Percentiles rank a stretch among this genome's conserved stretches.
These are phyloP conservation scores for Poecilia latipinna DNA, from an alignment of 2,113 vertebrate genomes.

Conservation along the genomic window DNA sequence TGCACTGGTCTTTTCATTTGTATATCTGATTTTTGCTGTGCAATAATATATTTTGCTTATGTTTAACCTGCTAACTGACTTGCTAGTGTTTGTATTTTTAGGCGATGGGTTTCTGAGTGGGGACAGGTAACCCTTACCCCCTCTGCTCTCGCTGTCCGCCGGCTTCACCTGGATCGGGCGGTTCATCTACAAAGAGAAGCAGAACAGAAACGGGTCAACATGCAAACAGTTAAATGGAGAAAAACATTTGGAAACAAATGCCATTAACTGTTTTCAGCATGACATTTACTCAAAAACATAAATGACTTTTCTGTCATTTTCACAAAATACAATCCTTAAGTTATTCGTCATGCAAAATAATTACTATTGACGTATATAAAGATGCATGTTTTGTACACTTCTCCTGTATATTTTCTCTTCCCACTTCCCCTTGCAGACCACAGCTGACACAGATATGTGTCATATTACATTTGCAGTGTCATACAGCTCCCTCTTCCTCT, in stretches of 20 bases:
- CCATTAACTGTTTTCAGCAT: background rate
- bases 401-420: constrained; percentile 7
- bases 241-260: background rate
- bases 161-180: constrained; percentile 88
- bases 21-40: background rate
- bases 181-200: constrained; percentile 79
- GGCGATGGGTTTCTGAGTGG: constrained; percentile 50
- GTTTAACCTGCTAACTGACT: background rate
- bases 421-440: constrained; percentile 25
- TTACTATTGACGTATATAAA: constrained; percentile 6
- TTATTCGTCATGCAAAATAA: background rate
- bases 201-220: background rate
- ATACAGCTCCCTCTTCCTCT: constrained; percentile 28
- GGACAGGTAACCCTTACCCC: constrained; percentile 78
- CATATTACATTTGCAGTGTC: constrained; percentile 52
- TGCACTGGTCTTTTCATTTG: too few species aligned
- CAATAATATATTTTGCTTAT: too few species aligned
- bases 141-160: constrained; percentile 86
- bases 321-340: background rate
- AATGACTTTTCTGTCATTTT: background rate
- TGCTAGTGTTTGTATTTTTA: background rate
- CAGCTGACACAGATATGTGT: constrained; percentile 57
- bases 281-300: background rate
- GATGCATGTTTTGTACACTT: background rate
- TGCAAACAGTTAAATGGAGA: background rate